Evolutionary conservation across 2,797 vertebrate genomes (phyloP), one percentile per base, ranked within the genome.

Genomic region (Acridotheres tristis): DNA sequence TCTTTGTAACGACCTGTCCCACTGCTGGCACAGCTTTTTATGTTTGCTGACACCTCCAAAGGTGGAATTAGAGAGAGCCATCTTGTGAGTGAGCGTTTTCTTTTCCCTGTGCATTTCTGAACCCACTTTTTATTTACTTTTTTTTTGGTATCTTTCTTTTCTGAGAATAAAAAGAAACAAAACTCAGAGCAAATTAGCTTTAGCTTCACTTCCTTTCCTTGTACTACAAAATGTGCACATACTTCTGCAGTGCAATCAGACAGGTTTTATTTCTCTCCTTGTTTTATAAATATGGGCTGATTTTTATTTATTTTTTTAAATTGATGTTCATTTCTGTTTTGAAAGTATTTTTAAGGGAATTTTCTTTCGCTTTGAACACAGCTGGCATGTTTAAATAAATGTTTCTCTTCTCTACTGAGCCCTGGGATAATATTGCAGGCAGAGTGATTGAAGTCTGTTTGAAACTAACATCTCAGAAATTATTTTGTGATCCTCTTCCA

Each of bases 321-420:
- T 48, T 74, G 7, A 27, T 88, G 19, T 59, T 85, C 1, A 14
- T 86, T 89, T 87, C 58, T 91, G 23, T 63, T 63, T 79, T 69
- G 25, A 59, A 92, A 73, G 27, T 45, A 29, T 90, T 94, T 89
- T 78, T 67, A 91, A 43, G 14, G 74, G 32, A 62, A 34, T 79
- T 87, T 32, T 91, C 48, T 86, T 89, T 77, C 79, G 42, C 69
- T 95, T 66, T 76, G 55, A 81, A 61, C 87, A 86, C 73, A 74
- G 9, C 32, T 86, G 66, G 25, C 59, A 21, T 61, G 32, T 89
- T 88, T 68, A 81, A 88, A 58, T 80, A 81, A 72, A 82, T 30
- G 42, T 68, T 92, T 73, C 50, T 71, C 6, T 94, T 81, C 53
- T 57, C 42, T 75, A 38, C 43, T 12, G 38, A 87, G 79, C 67